Conservation (phyloP, 23 tunicate genomes). For the Botrylloides violaceus region DNA sequence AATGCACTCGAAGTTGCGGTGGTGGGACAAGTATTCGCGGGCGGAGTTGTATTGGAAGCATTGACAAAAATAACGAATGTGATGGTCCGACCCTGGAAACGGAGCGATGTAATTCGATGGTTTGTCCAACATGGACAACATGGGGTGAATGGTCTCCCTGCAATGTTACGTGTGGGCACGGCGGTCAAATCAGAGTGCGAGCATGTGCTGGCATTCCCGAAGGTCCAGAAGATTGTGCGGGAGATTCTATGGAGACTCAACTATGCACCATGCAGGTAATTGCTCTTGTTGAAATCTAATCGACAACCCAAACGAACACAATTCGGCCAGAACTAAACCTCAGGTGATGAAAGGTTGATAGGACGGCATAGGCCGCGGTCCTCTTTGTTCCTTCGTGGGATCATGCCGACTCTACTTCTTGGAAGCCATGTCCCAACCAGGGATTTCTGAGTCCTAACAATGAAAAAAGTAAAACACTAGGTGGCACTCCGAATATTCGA, state of each 20-base stretch:
- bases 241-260: conserved; percentile 31
- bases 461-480: no score
- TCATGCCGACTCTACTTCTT: no score
- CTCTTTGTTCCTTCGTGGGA: no score
- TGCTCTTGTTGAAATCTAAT: no score
- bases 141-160: conserved; percentile 65
- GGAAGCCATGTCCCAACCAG: no score
- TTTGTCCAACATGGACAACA: conserved; percentile 31
- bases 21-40: conserved; percentile 29
- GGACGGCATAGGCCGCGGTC: no score
- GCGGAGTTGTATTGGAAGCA: conserved; percentile 21
- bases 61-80: conserved; percentile 18
- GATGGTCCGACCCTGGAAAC: conserved; percentile 12
- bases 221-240: conserved; percentile 51
- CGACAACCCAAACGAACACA: no score
- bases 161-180: conserved; percentile 56
- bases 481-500: no score
- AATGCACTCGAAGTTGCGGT: conserved; percentile 35
- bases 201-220: conserved; percentile 29
- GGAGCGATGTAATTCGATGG: conserved; percentile 14
- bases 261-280: conserved; percentile 47
- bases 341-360: no score
- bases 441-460: no score
- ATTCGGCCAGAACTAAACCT: no score
- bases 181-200: conserved; percentile 25